phyloP scores from a whole-genome alignment of 2,888 invertebrate species.

The Himalopsyche tibetana region DNA sequence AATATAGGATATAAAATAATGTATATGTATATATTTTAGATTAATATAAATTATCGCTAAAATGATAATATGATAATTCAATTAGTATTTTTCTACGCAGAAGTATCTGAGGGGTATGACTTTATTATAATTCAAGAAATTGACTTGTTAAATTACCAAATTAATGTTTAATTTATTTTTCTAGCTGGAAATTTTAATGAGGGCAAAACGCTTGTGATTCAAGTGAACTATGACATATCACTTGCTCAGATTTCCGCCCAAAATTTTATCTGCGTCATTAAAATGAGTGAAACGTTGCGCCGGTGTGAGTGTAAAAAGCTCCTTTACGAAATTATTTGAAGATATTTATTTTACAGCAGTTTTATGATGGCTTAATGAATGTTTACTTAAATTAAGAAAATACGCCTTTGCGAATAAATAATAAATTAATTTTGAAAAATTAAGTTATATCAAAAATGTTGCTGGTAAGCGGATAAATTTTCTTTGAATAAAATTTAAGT shows the following conservation, averaged over 20 bases:
- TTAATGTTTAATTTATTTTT: slow-evolving; percentile 13
- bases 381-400: slow-evolving; percentile 19
- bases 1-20: no score
- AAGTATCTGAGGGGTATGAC: no score
- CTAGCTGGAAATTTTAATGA: no score
- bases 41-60: no score
- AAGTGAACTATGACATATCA: slow-evolving; percentile 41
- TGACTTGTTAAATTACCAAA: background rate
- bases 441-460: background rate
- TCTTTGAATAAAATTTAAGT: no score
- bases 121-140: background rate
- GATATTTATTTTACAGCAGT: slow-evolving; percentile 8
- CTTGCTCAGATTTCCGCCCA: slow-evolving; percentile 23
- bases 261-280: background rate
- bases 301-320: background rate
- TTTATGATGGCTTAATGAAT: background rate
- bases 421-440: background rate
- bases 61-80: no score
- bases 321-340: background rate
- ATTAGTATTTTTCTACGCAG: no score
- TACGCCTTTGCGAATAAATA: background rate
- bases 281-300: background rate
- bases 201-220: background rate
- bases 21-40: no score
- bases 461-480: no score